Conservation (phyloP, 2,888 invertebrate genomes). For the Pterostichus niger region DNA sequence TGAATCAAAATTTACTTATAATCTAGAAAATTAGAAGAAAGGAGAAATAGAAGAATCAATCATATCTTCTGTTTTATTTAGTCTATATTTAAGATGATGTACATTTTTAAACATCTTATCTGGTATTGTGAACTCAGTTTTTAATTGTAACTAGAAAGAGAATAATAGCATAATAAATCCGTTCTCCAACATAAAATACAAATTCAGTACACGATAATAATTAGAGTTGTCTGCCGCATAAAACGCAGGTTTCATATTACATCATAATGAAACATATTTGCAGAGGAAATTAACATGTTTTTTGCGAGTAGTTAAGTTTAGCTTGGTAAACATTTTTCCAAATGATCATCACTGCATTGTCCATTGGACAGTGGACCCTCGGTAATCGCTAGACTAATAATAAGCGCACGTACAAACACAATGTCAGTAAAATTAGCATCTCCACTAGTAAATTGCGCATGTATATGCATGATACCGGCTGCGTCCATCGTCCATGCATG, state of each 20-base stretch:
- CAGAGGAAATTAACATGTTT: slow-evolving; percentile 7
- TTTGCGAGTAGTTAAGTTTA: slow-evolving; percentile 18
- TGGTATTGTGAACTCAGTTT: too few relatives aligned
- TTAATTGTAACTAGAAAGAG: too few relatives aligned
- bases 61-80: too few relatives aligned
- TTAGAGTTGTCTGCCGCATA: neutral
- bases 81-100: too few relatives aligned
- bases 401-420: slow-evolving; percentile 26
- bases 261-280: slow-evolving; percentile 25
- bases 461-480: slow-evolving; percentile 5
- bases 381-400: slow-evolving; percentile 1
- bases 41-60: too few relatives aligned
- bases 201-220: too few relatives aligned
- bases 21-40: too few relatives aligned
- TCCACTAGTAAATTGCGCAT: slow-evolving; percentile 20
- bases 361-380: neutral
- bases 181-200: too few relatives aligned
- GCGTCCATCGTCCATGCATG: slow-evolving; percentile 10
- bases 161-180: too few relatives aligned
- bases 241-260: neutral
- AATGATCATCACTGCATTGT: neutral
- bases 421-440: slow-evolving; percentile 20
- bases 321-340: slow-evolving; percentile 35
- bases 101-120: too few relatives aligned
- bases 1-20: too few relatives aligned